Evolutionary conservation across 2,797 vertebrate species (phyloP).

Genomic region (Astyanax mexicanus): DNA sequence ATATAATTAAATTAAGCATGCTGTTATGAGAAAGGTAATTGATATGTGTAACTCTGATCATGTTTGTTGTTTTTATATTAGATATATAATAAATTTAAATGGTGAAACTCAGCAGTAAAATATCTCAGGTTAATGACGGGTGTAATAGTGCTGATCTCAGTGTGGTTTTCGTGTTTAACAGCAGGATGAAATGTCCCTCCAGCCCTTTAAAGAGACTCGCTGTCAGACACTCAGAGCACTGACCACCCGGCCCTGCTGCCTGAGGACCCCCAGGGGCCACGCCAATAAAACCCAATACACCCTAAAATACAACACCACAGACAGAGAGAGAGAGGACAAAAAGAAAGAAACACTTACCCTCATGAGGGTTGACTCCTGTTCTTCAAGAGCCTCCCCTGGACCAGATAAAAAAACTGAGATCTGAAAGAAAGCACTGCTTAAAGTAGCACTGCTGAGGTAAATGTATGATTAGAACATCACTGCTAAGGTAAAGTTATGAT

Average conservation of each 20-base stretch:
- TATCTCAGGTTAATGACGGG: too few species aligned
- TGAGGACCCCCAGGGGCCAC: constrained; percentile 56
- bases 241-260: constrained; percentile 49
- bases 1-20: too few species aligned
- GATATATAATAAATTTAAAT: too few species aligned
- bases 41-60: too few species aligned
- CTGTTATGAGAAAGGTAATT: too few species aligned
- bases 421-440: too few species aligned
- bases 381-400: constrained; percentile 16
- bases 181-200: constrained; percentile 63
- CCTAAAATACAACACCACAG: constrained; percentile 49
- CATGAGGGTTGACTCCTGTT: not conserved
- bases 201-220: constrained; percentile 63
- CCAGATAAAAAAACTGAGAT: not conserved
- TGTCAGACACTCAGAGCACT: constrained; percentile 49
- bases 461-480: too few species aligned
- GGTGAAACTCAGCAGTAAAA: constrained; percentile 8
- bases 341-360: constrained; percentile 4
- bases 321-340: not conserved
- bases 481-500: too few species aligned
- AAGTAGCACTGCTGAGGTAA: too few species aligned
- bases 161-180: constrained; percentile 53
- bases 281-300: constrained; percentile 65
- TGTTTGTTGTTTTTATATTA: too few species aligned
- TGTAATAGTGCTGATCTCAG: constrained; percentile 19